Evolutionary conservation across 2,113 vertebrate genomes (phyloP), one percentile per base, ranked within the genome.

Genomic region (Petrocephalus zakoni): DNA sequence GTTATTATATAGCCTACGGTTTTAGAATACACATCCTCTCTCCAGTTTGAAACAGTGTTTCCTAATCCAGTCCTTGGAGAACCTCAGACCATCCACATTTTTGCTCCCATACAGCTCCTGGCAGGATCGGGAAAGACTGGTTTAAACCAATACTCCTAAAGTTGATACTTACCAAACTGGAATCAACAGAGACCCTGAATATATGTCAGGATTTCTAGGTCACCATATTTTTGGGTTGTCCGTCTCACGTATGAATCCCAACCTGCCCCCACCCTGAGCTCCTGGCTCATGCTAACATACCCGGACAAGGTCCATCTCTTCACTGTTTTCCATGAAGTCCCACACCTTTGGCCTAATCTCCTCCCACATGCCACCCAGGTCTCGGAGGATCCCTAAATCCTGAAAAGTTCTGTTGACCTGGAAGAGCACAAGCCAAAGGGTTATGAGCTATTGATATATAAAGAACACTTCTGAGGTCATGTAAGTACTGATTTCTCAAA

Each of bases 351-450:
- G 98, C 90, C 95, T 96, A 92, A 97, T 93, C 90, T 99, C 98
- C 78, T 97, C 96, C 98, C 98, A 99, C 97, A 99, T 98, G 82
- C 96, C 97, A 11, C 97, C 97, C 0, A 99, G 94, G 91, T 99
- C 97, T 91, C 96, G 95, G 90, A 99, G 97, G 85, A 99, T 95
- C 88, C 96, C 96, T 4, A 99, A 93, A 89, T 99, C 97, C 94
- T 99, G 97, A 93, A 99, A 99, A 0, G 98, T 99, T 93, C 96
- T 97, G 93, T 99, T 99, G 90, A 99, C 97, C 98, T 99, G 94
- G 90, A 89, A 89, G n/a, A 81, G 22, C 89, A 34, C 25, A 25
- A 13, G 52, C 15, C 25, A 86, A 37, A 17, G 9, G 25, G 52
- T 86, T 55, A 51, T 52, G 15, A 22, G 25, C 5, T 29, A 55